phyloP scores from a whole-genome alignment of 2,888 invertebrate species.

The Megaustenia siamemsis region DNA sequence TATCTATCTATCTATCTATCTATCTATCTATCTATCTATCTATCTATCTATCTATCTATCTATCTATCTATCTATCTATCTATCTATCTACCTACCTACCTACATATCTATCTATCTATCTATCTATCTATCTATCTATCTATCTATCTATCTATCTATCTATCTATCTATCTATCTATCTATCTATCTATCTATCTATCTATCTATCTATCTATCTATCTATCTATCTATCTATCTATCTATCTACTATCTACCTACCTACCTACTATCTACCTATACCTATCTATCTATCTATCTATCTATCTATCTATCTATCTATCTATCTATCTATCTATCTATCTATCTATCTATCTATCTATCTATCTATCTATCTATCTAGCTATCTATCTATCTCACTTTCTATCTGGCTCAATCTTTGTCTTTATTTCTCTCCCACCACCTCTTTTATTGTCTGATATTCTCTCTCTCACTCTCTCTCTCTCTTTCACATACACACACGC shows the following conservation, averaged over 20 bases:
- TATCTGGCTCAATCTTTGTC: background rate
- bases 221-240: background rate
- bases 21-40: background rate
- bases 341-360: conserved; percentile 3
- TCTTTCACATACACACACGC: too few relatives aligned
- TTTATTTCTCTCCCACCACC: background rate
- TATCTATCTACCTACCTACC: too few relatives aligned
- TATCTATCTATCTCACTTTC: too few relatives aligned
- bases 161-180: conserved; percentile 1
- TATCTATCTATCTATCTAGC: too few relatives aligned
- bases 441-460: background rate
- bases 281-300: conserved; percentile 11
- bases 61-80: background rate
- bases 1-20: background rate
- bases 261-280: too few relatives aligned
- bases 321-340: conserved; percentile 12
- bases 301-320: background rate
- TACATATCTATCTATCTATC: too few relatives aligned
- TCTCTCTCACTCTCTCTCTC: background rate
- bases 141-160: background rate
- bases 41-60: background rate
- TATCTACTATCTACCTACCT: too few relatives aligned
- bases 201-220: background rate
- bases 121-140: too few relatives aligned
- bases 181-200: background rate